Conservation (phyloP, 2,797 vertebrate genomes). For the Eulemur rubriventer region DNA sequence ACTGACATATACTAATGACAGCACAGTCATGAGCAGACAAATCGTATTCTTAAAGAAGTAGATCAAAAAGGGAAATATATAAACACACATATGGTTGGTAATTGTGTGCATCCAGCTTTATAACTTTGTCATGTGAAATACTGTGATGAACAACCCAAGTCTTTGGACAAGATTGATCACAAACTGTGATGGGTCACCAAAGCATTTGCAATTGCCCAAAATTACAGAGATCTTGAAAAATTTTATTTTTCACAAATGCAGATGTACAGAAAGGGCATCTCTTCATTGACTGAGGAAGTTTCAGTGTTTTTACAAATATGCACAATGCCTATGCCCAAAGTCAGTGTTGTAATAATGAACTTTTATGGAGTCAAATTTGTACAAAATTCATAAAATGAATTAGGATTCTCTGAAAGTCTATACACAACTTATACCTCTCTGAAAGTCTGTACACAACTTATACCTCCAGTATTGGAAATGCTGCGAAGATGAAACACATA, state of each 20-base stretch:
- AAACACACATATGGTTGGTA: neutral
- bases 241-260: neutral
- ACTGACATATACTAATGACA: neutral
- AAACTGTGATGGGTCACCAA: neutral
- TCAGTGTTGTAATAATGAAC: neutral
- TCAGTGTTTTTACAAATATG: neutral
- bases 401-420: neutral
- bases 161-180: neutral
- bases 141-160: neutral
- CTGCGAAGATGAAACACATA: neutral
- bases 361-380: neutral
- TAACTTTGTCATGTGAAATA: neutral
- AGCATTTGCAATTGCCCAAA: no score
- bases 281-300: neutral
- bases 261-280: neutral
- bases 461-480: neutral
- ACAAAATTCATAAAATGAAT: neutral
- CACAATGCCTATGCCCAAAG: neutral
- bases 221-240: neutral
- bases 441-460: neutral
- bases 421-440: neutral
- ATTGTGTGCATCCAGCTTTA: no score
- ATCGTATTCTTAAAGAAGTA: neutral
- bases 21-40: neutral
- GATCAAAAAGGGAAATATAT: neutral